Percentiles rank a stretch among this genome's conserved stretches.
Evolutionary conservation across 35 echinoderm and acorn worm species (phyloP).

Genomic region (Lytechinus pictus): DNA sequence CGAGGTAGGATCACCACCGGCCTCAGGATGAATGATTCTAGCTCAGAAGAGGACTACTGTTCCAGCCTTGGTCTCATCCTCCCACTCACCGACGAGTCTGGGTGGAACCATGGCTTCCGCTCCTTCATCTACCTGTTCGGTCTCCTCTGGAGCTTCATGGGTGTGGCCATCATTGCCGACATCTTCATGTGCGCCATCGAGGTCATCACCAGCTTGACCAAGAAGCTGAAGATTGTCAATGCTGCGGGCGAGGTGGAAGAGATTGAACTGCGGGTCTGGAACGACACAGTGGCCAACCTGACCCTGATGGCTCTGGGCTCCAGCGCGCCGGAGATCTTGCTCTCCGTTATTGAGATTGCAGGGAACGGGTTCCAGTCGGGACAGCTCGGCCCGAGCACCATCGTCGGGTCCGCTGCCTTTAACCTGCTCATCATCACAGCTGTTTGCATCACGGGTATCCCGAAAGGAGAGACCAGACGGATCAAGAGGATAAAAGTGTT

Average conservation of each 20-base stretch:
- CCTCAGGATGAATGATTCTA: not conserved
- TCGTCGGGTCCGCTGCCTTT: constrained; percentile 88
- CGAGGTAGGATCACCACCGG: not conserved
- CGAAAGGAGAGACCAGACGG: constrained; percentile 63
- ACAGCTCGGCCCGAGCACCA: constrained; percentile 88
- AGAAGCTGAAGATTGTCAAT: constrained; percentile 73
- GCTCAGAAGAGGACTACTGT: not conserved
- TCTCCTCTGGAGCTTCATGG: constrained; percentile 88
- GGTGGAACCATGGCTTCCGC: constrained; percentile 72
- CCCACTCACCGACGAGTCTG: constrained; percentile 79
- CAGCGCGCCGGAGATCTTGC: constrained; percentile 85
- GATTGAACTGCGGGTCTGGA: constrained; percentile 93
- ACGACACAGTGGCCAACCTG: constrained; percentile 95
- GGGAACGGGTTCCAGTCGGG: constrained; percentile 85
- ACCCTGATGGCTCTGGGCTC: constrained; percentile 97
- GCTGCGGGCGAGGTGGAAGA: constrained; percentile 80
- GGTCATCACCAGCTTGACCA: constrained; percentile 91
- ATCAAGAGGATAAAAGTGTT: constrained; percentile 93
- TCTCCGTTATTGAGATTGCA: constrained; percentile 87
- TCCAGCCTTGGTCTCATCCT: constrained; percentile 59
- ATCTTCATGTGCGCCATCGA: constrained; percentile 98
- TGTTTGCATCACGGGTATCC: constrained; percentile 77
- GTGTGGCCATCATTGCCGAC: constrained; percentile 91
- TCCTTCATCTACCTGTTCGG: constrained; percentile 76
- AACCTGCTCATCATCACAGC: constrained; percentile 90